Conservation (phyloP, 1,140 invertebrate species). For the Acromyrmex heyeri region DNA sequence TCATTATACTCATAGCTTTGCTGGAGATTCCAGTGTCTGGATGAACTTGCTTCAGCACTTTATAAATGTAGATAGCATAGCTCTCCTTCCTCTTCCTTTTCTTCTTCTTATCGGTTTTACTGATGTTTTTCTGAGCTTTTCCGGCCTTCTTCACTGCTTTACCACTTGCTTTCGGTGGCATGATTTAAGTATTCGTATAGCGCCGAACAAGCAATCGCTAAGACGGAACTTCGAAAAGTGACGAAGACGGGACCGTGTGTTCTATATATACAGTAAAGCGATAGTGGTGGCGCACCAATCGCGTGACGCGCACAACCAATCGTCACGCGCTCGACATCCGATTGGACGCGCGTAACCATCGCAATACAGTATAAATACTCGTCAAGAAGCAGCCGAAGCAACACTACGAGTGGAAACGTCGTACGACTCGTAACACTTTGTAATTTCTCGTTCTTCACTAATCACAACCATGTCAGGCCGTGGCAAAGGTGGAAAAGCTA, state of each 20-base stretch:
- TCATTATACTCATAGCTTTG: slow-evolving; percentile 90
- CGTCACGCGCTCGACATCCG: neutral
- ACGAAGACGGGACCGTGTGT: too few species aligned
- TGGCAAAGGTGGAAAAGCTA: slow-evolving; percentile 89
- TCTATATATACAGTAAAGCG: slow-evolving; percentile 18
- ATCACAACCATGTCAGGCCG: slow-evolving; percentile 86
- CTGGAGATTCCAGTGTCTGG: slow-evolving; percentile 88
- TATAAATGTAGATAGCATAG: slow-evolving; percentile 91
- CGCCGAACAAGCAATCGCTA: neutral
- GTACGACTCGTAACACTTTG: too few species aligned
- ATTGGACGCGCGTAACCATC: slow-evolving; percentile 21
- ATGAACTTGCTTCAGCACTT: slow-evolving; percentile 91
- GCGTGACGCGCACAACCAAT: neutral
- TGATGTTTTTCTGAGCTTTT: slow-evolving; percentile 88
- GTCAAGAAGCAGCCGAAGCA: rapidly evolving
- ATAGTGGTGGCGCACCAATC: slow-evolving; percentile 24
- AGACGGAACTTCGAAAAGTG: slow-evolving; percentile 24
- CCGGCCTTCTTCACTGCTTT: slow-evolving; percentile 87
- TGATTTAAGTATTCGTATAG: slow-evolving; percentile 44
- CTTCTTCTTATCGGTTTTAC: slow-evolving; percentile 87
- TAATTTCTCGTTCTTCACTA: neutral
- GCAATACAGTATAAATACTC: neutral
- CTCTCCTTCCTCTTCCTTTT: slow-evolving; percentile 89
- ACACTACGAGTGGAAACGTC: neutral
- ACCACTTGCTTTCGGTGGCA: slow-evolving; percentile 86